Percentiles rank a stretch among this genome's conserved stretches.
These are phyloP conservation scores for Oxyteleia sp. DNA, from an alignment of 2,888 invertebrate species.

Conservation along the genomic window DNA sequence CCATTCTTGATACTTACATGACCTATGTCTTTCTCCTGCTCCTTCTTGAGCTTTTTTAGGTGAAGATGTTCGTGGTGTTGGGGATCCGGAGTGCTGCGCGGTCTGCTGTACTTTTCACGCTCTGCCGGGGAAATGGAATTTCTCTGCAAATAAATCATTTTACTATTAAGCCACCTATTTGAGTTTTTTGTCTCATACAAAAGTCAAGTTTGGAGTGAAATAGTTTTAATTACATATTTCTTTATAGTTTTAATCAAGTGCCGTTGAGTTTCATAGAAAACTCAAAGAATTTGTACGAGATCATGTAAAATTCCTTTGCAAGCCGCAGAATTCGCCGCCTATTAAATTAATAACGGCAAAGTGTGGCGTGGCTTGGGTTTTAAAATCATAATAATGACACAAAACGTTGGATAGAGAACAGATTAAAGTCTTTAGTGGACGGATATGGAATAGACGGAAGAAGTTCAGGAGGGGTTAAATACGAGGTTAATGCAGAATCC, in stretches of 20 bases:
- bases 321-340: conserved; percentile 31
- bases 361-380: conserved; percentile 45
- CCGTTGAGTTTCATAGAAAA: conserved; percentile 1
- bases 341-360: conserved; percentile 62
- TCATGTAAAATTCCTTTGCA: conserved; percentile 12
- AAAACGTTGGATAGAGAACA: conserved; percentile 61
- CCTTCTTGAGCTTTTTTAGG: conserved; percentile 91
- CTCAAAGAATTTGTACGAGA: conserved; percentile 26
- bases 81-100: conserved; percentile 92
- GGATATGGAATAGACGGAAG: conserved; percentile 61
- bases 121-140: conserved; percentile 94
- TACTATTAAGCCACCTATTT: not conserved
- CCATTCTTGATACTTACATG: conserved; percentile 90
- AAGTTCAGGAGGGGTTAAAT: conserved; percentile 66
- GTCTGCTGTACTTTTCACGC: conserved; percentile 92
- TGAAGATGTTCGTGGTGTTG: conserved; percentile 91
- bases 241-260: conserved; percentile 16
- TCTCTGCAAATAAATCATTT: conserved; percentile 89
- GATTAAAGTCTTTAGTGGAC: conserved; percentile 71
- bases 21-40: conserved; percentile 93
- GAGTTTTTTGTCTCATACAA: not conserved
- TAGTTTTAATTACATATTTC: not conserved
- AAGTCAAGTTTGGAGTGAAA: conserved; percentile 23
- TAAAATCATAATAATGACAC: conserved; percentile 68
- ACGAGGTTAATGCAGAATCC: conserved; percentile 68